Conservation (phyloP, 2,888 invertebrate species). For the Xestoiulus laeticollis region DNA sequence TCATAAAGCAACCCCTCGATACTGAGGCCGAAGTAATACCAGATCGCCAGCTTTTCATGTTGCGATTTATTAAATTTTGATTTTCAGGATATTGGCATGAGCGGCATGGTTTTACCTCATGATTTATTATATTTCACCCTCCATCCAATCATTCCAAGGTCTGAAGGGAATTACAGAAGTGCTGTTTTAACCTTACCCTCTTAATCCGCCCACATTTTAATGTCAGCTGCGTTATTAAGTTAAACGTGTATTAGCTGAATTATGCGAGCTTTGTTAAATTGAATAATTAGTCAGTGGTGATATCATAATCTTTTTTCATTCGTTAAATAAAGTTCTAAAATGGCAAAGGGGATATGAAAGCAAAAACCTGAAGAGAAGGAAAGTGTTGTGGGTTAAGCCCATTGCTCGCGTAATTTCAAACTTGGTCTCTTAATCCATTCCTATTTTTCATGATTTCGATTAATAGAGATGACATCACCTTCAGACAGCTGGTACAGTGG, state of each 20-base stretch:
- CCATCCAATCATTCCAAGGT: conserved; percentile 1
- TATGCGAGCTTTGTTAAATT: conserved; percentile 41
- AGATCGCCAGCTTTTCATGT: background rate
- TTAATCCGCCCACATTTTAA: conserved; percentile 35
- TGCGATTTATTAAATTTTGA: conserved; percentile 27
- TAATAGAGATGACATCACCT: conserved; percentile 20
- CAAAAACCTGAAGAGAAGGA: background rate
- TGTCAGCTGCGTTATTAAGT: conserved; percentile 13
- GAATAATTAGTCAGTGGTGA: conserved; percentile 18
- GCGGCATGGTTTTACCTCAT: conserved; percentile 8
- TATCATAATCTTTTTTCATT: background rate
- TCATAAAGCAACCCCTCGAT: background rate
- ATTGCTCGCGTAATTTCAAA: background rate
- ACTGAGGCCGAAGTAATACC: background rate
- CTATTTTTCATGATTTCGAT: background rate
- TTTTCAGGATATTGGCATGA: conserved; percentile 30
- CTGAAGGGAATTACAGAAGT: conserved; percentile 21
- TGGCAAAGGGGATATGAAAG: background rate
- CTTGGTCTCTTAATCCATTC: background rate
- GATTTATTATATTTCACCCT: conserved; percentile 21
- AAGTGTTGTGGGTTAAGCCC: background rate
- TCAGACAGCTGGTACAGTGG: background rate
- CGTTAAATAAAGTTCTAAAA: background rate
- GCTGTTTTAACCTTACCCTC: conserved; percentile 35
- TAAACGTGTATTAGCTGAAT: background rate